phyloP scores from a whole-genome alignment of 1,140 invertebrate genomes.

The Scaptomyza pallida region DNA sequence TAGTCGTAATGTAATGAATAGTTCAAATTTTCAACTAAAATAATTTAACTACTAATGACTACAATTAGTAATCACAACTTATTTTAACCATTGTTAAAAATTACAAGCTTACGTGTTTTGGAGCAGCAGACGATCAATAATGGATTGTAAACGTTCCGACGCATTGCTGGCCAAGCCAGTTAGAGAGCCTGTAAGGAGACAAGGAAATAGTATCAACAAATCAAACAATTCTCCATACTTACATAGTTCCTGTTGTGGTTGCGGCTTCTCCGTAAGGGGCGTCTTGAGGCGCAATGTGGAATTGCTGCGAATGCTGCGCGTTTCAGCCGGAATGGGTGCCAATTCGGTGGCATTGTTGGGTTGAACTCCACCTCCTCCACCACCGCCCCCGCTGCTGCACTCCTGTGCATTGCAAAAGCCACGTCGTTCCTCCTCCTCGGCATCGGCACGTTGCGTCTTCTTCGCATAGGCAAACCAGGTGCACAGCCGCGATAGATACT shows the following conservation, averaged over 20 bases:
- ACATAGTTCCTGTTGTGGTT: slow-evolving; percentile 50
- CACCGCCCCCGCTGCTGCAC: slow-evolving; percentile 11
- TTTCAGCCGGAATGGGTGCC: slow-evolving; percentile 58
- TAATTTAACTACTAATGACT: too few species aligned
- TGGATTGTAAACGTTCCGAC: slow-evolving; percentile 67
- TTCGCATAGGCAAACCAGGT: slow-evolving; percentile 45
- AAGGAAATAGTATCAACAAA: not conserved
- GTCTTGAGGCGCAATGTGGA: slow-evolving; percentile 28
- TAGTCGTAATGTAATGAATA: too few species aligned
- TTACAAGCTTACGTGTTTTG: slow-evolving; percentile 74
- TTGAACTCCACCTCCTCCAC: slow-evolving; percentile 11
- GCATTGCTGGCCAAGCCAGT: slow-evolving; percentile 71
- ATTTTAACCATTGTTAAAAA: too few species aligned
- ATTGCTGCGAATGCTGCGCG: slow-evolving; percentile 50
- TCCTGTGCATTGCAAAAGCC: slow-evolving; percentile 74
- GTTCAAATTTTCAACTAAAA: too few species aligned
- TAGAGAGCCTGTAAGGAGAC: slow-evolving; percentile 55
- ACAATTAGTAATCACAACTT: too few species aligned
- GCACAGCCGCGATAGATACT: slow-evolving; percentile 66
- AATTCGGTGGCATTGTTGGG: slow-evolving; percentile 46
- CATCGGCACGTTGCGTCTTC: slow-evolving; percentile 38
- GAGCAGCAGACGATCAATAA: slow-evolving; percentile 68
- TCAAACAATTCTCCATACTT: not conserved
- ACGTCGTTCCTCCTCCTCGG: slow-evolving; percentile 68
- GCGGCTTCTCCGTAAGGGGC: not conserved